Evolutionary conservation across 1,140 invertebrate genomes (phyloP).

Genomic region (Matsumurasca onukii): DNA sequence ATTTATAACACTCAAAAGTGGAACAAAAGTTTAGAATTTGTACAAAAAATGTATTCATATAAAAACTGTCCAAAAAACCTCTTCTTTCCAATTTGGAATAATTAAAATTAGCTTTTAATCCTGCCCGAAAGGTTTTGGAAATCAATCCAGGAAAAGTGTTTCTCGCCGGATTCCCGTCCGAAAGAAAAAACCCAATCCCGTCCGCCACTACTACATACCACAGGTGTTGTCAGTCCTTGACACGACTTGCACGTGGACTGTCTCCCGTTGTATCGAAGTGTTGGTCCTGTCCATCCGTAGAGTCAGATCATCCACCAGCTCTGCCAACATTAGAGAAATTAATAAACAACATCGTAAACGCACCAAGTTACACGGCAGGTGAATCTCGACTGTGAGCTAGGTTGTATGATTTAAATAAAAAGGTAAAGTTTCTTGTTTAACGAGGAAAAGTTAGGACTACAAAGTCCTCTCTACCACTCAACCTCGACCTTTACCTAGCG

Average conservation of each 20-base stretch:
- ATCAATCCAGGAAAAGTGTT: not conserved
- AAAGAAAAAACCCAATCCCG: no score
- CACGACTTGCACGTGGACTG: conserved; percentile 63
- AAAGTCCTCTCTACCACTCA: no score
- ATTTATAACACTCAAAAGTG: not conserved
- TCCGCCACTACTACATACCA: conserved; percentile 49
- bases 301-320: conserved; percentile 76
- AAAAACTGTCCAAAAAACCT: not conserved
- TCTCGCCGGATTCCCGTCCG: no score
- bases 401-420: no score
- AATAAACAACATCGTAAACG: no score
- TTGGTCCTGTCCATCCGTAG: conserved; percentile 72
- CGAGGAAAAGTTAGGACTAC: no score
- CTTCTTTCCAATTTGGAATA: not conserved
- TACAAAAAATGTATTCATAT: not conserved
- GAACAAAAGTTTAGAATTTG: not conserved
- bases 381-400: no score
- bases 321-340: conserved; percentile 53
- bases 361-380: no score
- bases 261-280: conserved; percentile 64
- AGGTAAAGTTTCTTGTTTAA: no score
- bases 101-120: no score
- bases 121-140: not conserved
- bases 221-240: conserved; percentile 69
- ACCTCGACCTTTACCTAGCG: no score